These are phyloP conservation scores for Heliconius ethilla DNA, from an alignment of 2,888 invertebrate genomes.

Conservation along the genomic window DNA sequence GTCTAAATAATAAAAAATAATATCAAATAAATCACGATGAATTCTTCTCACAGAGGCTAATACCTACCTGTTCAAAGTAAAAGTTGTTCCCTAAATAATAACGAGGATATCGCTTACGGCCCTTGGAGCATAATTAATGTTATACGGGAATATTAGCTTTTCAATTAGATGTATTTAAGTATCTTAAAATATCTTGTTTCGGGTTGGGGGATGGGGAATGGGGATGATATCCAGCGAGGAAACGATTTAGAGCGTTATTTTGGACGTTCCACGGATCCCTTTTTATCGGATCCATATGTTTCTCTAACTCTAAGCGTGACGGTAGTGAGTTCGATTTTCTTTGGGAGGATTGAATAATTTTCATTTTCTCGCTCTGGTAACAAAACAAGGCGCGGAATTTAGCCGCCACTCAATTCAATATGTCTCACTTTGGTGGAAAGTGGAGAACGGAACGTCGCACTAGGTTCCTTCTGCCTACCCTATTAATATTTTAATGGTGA, in stretches of 20 bases:
- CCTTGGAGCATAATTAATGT: slow-evolving; percentile 78
- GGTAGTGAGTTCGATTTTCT: background rate
- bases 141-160: slow-evolving; percentile 79
- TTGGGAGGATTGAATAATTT: no score
- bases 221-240: slow-evolving; percentile 21
- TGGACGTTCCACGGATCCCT: background rate
- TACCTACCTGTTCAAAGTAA: slow-evolving; percentile 34
- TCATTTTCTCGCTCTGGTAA: no score
- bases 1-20: slow-evolving; percentile 11
- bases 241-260: background rate
- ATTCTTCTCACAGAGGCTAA: slow-evolving; percentile 34
- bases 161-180: slow-evolving; percentile 78
- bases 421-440: background rate
- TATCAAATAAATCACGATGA: slow-evolving; percentile 23
- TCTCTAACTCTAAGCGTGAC: background rate
- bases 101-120: slow-evolving; percentile 70
- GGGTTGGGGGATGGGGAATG: slow-evolving; percentile 21
- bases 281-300: background rate
- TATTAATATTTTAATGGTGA: background rate
- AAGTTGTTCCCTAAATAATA: slow-evolving; percentile 53
- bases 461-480: background rate
- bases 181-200: slow-evolving; percentile 70
- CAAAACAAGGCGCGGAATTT: no score
- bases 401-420: no score
- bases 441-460: background rate